These are phyloP conservation scores for Zele albiditarsus DNA, from an alignment of 2,888 invertebrate genomes.

Conservation along the genomic window DNA sequence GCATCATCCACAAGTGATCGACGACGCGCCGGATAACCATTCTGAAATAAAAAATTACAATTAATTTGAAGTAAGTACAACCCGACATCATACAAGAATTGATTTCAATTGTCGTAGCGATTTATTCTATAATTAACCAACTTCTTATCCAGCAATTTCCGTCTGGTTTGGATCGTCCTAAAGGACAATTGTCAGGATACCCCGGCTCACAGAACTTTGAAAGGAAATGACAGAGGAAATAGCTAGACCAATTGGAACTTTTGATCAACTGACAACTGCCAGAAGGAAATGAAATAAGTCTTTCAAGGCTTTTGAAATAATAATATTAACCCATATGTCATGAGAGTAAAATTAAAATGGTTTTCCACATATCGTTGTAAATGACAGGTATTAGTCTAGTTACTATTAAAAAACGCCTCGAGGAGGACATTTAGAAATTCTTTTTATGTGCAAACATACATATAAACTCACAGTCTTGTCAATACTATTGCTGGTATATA, in stretches of 20 bases:
- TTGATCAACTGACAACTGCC: constrained; percentile 14
- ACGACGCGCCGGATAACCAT: constrained; percentile 96
- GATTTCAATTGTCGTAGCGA: not conserved
- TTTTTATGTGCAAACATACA: constrained; percentile 42
- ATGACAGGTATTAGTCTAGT: not conserved
- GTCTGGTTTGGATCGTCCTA: not conserved
- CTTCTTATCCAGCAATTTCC: constrained; percentile 7
- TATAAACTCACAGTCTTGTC: not conserved
- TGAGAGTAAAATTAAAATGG: not conserved
- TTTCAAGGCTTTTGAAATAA: constrained; percentile 5
- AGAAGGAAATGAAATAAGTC: constrained; percentile 7
- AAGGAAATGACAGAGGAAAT: constrained; percentile 27
- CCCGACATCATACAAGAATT: not conserved
- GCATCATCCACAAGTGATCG: constrained; percentile 98
- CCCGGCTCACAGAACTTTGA: not conserved
- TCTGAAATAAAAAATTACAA: constrained; percentile 78
- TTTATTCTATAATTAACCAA: constrained; percentile 2
- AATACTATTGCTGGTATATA: constrained; percentile 40
- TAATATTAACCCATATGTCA: not conserved
- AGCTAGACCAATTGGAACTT: not conserved
- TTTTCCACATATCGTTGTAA: not conserved
- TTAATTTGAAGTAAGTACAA: not conserved
- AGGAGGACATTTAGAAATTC: constrained; percentile 16
- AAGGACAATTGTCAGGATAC: not conserved
- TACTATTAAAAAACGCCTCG: not conserved